Evolutionary conservation across 2,113 vertebrate genomes (phyloP), one percentile per base, ranked within the genome.

Genomic region (Hepsetus odoe): DNA sequence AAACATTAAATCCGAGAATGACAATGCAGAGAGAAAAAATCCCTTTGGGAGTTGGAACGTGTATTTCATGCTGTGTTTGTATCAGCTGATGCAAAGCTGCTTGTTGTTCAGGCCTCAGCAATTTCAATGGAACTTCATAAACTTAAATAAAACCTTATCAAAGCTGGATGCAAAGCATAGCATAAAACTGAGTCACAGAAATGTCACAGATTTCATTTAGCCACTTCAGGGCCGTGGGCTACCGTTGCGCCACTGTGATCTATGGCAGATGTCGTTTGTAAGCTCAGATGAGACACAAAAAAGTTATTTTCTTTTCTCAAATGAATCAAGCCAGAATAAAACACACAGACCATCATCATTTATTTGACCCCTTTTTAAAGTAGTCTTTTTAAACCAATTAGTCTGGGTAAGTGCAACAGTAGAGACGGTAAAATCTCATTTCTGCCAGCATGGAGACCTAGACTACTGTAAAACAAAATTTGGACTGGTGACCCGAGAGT

Each of bases 31-130:
- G n/a, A 20, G 59, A 9, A 32, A 38, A 33, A 38, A 16, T 38
- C 35, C 6, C n/a, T 35, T 16, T 38, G 33, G 61, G 38, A 35
- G 35, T n/a, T 38, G 8, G 33, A 35, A 9, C 32, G 69, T 59
- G 20, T n/a, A 35, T 65, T 65, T 65, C 33, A 65, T 65, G 20
- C 32, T 65, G 61, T 38, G 32, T 65, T 65, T 35, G 56, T 74
- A 74, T 74, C 35, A 61, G 16, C 72, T 61, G 35, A 35, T 35
- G 7, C 14, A 65, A 65, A 33, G 9, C 32, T 65, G 33, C 10
- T 65, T 65, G 16, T 22, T 38, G 8, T 5, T 65, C 8, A 26
- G 32, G n/a, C 16, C 14, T 62, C 18, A 65, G 7, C 38, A 10
- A 22, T 38, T 61, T 65, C 32, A 38, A 4, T 38, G 32, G 61